Percentiles rank a stretch among this genome's conserved stretches.
Conservation (phyloP, 2,888 invertebrate species). For the Agrochola lychnidis region DNA sequence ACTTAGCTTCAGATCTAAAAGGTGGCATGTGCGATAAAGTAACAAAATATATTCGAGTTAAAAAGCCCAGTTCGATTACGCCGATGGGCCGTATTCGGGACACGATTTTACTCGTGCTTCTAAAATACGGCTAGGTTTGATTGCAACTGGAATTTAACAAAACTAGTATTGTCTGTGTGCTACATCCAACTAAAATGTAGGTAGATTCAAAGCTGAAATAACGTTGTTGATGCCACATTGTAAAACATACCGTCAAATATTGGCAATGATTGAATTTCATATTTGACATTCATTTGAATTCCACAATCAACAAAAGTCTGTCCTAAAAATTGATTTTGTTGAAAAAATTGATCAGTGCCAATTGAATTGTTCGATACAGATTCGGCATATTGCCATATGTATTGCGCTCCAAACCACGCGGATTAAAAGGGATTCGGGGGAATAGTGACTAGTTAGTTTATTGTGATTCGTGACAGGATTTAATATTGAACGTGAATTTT, state of each 20-base stretch:
- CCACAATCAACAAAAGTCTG: conserved; percentile 33
- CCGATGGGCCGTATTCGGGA: conserved; percentile 56
- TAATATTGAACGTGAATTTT: conserved; percentile 61
- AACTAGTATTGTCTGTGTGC: conserved; percentile 30
- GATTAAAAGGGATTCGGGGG: conserved; percentile 64
- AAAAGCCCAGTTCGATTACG: conserved; percentile 60
- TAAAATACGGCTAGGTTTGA: conserved; percentile 48
- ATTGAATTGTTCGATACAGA: conserved; percentile 64
- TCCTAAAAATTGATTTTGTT: conserved; percentile 36
- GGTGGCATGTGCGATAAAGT: conserved; percentile 48
- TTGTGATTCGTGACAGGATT: conserved; percentile 66
- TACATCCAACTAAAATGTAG: conserved; percentile 21
- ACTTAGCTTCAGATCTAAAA: conserved; percentile 38
- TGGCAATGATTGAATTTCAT: conserved; percentile 35
- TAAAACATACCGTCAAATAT: conserved; percentile 3
- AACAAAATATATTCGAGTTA: conserved; percentile 45
- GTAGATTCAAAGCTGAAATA: not conserved
- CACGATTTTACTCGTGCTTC: conserved; percentile 61
- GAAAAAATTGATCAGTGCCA: conserved; percentile 58
- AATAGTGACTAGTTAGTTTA: conserved; percentile 68
- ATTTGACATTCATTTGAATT: conserved; percentile 38
- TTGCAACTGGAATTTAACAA: conserved; percentile 52
- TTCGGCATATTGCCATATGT: conserved; percentile 65
- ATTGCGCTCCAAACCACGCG: conserved; percentile 60
- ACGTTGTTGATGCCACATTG: not conserved